Base-by-base conservation (phyloP, 2,888 invertebrate genomes). In the Zootermopsis nevadensis region DNA sequence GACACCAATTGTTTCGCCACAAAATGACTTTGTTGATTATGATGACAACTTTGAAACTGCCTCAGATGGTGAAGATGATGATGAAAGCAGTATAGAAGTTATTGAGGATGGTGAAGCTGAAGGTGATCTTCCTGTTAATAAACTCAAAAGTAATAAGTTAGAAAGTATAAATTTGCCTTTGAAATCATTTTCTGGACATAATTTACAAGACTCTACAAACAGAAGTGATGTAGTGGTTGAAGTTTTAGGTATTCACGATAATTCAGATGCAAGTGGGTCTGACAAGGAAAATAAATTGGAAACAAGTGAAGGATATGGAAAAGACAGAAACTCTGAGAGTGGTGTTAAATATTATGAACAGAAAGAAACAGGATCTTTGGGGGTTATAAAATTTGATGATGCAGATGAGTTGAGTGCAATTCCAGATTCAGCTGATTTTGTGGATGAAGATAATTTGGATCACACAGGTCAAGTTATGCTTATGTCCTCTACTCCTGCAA, bases 21-120 rank as follows among this genome's bases (percentile, higher is more conserved):
- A 53, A 27, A 84, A 77, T 42, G 81, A 84, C 67, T 82, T 81
- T 79, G 72, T 82, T 31, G 84, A 84, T 33, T 82, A 84, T n/a
- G 84, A 84, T 67, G 84, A 84, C 38, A 38, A 82, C 31, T 84
- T 84, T 74, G 82, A 84, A 42, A 84, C 84, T 42, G 84, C 84
- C 24, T 84, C 84, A 30, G 84, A 83, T 80, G 79, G 79, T 66
- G 79, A 79, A 66, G 48, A 77, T 33, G 79, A 79, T 31, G 79
- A 79, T 38, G 77, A 77, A 0, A 82, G 82, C 31, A 84, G 84
- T 53, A 82, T 83, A 53, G 83, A 72, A 77, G 77, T 81, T 24
- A 60, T 76, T 31, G 53, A 77, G 31, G 60, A 48, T 38, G 82
- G 27, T 2, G 35, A n/a, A n/a, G n/a, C n/a, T n/a, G 48, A 72